A percentile compares a stretch with the other conserved stretches of the same genome.
Conservation (phyloP, 2,113 vertebrate species). For the Sander vitreus region DNA sequence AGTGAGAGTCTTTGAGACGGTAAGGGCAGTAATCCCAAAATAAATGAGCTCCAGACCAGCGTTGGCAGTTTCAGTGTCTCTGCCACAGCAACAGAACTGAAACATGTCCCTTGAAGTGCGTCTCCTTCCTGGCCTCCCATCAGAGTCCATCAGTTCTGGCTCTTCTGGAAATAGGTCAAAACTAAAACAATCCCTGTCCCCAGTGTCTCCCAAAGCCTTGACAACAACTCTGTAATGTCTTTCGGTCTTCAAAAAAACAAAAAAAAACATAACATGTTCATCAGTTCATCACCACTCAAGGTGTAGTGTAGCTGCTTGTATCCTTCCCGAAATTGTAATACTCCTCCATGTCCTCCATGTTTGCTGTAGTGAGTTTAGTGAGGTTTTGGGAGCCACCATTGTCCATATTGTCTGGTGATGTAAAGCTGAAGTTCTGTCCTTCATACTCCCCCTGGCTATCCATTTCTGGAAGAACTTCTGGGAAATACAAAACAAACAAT, state of each 20-base stretch:
- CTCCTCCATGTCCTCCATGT: slow-evolving; percentile 95
- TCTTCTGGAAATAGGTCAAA: slow-evolving; percentile 61
- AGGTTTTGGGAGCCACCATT: slow-evolving; percentile 86
- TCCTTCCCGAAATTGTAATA: slow-evolving; percentile 92
- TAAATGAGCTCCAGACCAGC: slow-evolving; percentile 50
- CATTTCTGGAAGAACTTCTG: slow-evolving; percentile 91
- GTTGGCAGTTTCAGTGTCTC: slow-evolving; percentile 56
- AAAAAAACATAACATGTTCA: slow-evolving; percentile 22
- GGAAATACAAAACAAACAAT: slow-evolving; percentile 17
- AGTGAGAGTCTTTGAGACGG: slow-evolving; percentile 55
- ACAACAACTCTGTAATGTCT: slow-evolving; percentile 50
- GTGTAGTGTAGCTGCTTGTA: slow-evolving; percentile 80
- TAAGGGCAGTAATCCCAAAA: slow-evolving; percentile 55
- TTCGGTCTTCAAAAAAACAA: slow-evolving; percentile 31
- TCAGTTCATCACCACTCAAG: slow-evolving; percentile 66
- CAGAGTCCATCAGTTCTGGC: slow-evolving; percentile 63
- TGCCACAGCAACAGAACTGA: slow-evolving; percentile 47
- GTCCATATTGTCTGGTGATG: slow-evolving; percentile 83
- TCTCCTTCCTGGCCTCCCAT: slow-evolving; percentile 53
- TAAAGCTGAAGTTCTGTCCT: slow-evolving; percentile 90
- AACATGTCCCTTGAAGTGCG: slow-evolving; percentile 62
- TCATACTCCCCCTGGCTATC: slow-evolving; percentile 92
- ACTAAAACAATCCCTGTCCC: slow-evolving; percentile 53
- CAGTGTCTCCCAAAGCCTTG: slow-evolving; percentile 57
- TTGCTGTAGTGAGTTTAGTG: slow-evolving; percentile 89